phyloP scores from a whole-genome alignment of 2,888 invertebrate species.

The Synanthedon vespiformis region DNA sequence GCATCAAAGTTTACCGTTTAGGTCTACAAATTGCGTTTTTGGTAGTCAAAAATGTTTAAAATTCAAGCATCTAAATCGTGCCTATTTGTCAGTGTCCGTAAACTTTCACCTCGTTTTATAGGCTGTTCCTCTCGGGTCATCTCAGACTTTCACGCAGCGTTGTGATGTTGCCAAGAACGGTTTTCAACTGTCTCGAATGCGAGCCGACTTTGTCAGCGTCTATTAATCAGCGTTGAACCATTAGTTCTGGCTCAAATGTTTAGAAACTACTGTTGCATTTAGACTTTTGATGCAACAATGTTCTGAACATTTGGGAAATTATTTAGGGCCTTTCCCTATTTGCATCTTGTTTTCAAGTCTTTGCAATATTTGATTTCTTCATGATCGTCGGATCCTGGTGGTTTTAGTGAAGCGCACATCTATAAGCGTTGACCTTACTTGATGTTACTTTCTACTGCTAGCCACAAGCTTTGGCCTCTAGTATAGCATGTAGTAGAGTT shows the following conservation, averaged over 20 bases:
- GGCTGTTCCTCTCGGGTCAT: slow-evolving; percentile 22
- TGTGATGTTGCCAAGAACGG: neutral
- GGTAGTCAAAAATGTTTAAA: slow-evolving; percentile 22
- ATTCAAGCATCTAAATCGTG: slow-evolving; percentile 20
- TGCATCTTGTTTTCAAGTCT: no score
- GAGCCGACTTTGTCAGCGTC: neutral
- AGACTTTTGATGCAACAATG: no score
- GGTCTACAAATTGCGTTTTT: neutral
- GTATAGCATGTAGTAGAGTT: no score
- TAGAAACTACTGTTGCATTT: neutral
- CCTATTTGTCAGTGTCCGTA: slow-evolving; percentile 48
- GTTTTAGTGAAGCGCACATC: no score
- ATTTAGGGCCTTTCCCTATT: no score
- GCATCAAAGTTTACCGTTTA: slow-evolving; percentile 1
- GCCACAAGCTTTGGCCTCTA: no score
- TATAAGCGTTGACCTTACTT: no score
- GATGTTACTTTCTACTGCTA: no score
- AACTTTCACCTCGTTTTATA: slow-evolving; percentile 45
- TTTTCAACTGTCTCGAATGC: neutral
- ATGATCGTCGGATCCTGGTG: no score
- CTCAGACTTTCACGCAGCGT: slow-evolving; percentile 32
- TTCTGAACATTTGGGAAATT: no score
- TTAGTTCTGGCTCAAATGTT: neutral
- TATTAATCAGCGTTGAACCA: neutral
- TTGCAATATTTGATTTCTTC: no score